These are phyloP conservation scores for Dastarcus helophoroides DNA, from an alignment of 2,888 invertebrate species.

Conservation along the genomic window DNA sequence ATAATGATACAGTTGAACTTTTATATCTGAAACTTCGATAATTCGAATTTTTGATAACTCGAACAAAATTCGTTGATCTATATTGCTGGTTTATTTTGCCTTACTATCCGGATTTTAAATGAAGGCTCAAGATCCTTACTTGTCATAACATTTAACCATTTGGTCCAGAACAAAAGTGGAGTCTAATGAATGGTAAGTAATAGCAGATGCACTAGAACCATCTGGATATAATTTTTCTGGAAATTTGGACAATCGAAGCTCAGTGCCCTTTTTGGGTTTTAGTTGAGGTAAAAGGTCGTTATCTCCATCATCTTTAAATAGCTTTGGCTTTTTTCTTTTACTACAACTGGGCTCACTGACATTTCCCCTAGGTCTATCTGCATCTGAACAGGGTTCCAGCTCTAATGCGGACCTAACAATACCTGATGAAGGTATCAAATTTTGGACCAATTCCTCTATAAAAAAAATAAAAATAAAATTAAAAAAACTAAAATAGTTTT, in stretches of 20 bases:
- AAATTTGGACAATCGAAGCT: conserved; percentile 65
- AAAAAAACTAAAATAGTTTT: conserved; percentile 2
- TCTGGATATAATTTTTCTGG: conserved; percentile 67
- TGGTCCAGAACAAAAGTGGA: conserved; percentile 58
- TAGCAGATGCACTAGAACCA: conserved; percentile 67
- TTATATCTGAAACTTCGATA: too few species aligned
- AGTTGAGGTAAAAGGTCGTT: conserved; percentile 71
- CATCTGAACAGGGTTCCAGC: conserved; percentile 59
- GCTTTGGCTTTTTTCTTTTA: conserved; percentile 31
- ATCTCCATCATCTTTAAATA: conserved; percentile 48
- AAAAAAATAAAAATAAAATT: conserved; percentile 12
- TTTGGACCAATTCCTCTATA: conserved; percentile 44
- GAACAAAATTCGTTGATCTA: too few species aligned
- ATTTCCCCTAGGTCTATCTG: conserved; percentile 52
- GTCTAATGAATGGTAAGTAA: conserved; percentile 80
- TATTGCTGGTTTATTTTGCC: too few species aligned
- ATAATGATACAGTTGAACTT: too few species aligned
- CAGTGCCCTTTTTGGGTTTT: conserved; percentile 67
- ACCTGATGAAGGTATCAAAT: conserved; percentile 61
- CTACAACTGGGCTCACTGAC: conserved; percentile 21
- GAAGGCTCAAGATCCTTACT: conserved; percentile 38
- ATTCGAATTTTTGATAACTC: too few species aligned
- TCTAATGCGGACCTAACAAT: conserved; percentile 72
- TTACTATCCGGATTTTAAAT: too few species aligned
- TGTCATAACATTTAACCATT: conserved; percentile 44